Evolutionary conservation across 2,797 vertebrate species (phyloP), one percentile per base, ranked within the genome.

Genomic region (Melanotaenia maccullochi): DNA sequence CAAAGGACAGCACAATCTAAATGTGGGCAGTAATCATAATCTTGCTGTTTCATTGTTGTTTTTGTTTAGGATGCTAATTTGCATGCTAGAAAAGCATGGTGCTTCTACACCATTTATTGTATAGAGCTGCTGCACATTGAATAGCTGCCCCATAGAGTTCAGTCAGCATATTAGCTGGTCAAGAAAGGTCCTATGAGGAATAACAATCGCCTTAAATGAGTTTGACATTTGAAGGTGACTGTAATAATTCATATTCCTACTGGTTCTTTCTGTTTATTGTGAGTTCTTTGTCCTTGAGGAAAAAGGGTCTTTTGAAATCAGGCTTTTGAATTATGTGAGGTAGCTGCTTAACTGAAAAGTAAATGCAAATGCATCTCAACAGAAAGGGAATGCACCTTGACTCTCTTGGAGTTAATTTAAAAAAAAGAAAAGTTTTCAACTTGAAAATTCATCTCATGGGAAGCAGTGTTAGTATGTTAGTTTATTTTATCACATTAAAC

Each of bases 151-250:
- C 47, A 44, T 66, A 40, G 3, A 57, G 32, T 20, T 49, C 70
- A 75, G 62, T 73, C 51, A 2, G n/a, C 57, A 24, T 20, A 63
- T 75, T 49, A 63, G 7, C 36, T 52, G n/a, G 16, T 68, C 44
- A 69, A 56, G n/a, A 35, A 20, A 5, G 4, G 58, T 32, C 28
- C 51, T 66, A 71, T 64, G 24, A 65, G 68, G 63, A 78, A 44
- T 56, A 35, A 9, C 16, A 77, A 11, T 14, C 47, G 3, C n/a
- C 32, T 9, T 24, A 68, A 65, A 78, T 78, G 65, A 86, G 74
- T 68, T 67, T 77, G 68, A 25, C 66, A 75, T 84, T 76, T 73
- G 66, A 73, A 82, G 52, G 64, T 60, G 11, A 36, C 28, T 22
- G 22, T 24, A 18, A 52, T 71, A 20, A 51, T 38, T 57, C 51